These are phyloP conservation scores for Tachysurus vachellii DNA, from an alignment of 2,113 vertebrate genomes.

Conservation along the genomic window DNA sequence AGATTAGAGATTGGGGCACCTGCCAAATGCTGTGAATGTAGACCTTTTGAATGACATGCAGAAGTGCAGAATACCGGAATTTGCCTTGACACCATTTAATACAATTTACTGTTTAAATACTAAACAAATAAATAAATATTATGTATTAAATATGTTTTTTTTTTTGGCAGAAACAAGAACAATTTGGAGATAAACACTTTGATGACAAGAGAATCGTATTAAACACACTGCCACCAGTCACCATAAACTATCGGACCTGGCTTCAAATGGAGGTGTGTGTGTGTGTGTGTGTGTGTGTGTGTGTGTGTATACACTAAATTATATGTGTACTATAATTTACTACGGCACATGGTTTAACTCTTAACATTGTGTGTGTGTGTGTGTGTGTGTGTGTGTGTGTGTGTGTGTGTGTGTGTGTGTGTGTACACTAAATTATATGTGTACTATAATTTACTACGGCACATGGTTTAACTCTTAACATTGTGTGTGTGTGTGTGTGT, in stretches of 20 bases:
- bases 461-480: neutral
- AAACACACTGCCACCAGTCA: constrained; percentile 63
- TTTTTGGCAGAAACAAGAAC: constrained; percentile 63
- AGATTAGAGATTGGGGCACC: too few relatives aligned
- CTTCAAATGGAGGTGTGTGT: constrained; percentile 67
- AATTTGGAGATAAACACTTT: constrained; percentile 62
- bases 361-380: neutral
- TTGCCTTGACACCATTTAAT: too few relatives aligned
- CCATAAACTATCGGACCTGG: constrained; percentile 67
- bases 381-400: too few relatives aligned
- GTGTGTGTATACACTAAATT: neutral
- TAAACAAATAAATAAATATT: too few relatives aligned
- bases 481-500: constrained; percentile 5
- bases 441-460: neutral
- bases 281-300: constrained; percentile 12
- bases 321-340: neutral
- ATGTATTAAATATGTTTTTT: neutral
- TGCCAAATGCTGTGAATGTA: too few relatives aligned
- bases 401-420: neutral
- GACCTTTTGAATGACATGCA: too few relatives aligned
- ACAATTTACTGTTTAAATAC: too few relatives aligned
- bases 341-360: neutral
- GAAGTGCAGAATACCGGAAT: too few relatives aligned
- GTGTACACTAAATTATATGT: neutral
- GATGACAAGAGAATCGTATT: constrained; percentile 62